Evolutionary conservation across 2,113 vertebrate genomes (phyloP), one percentile per base, ranked within the genome.

Genomic region (Mesembrinibis cayennensis): DNA sequence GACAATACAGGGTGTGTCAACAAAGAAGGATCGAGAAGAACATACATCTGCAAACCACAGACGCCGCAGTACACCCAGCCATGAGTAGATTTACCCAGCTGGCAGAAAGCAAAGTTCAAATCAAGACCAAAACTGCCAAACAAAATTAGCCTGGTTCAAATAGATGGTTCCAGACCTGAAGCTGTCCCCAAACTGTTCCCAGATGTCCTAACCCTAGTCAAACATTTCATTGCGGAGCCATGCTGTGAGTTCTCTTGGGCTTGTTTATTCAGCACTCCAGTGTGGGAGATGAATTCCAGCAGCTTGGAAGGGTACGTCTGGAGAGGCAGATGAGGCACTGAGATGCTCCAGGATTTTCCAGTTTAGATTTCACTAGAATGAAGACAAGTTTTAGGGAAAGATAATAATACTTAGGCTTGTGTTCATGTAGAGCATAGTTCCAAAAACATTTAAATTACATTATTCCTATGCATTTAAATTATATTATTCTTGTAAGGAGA

Each of bases 121-220:
- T 92, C 58, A 42, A 90, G 91, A 97, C 69, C 58, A 82, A 96
- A 95, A 84, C 65, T 82, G 79, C 84, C 87, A 94, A 94, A 90
- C 30, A 95, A 91, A 90, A 92, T 89, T 84, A 94, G 93, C 88
- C 55, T 73, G 18, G 78, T 72, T 89, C 79, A 77, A 42, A 82
- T n/a, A 73, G 50, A 80, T 42, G 73, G 34, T 84, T 95, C 80
- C 94, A 94, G 90, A 96, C 88, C 87, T 95, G 91, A 96, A 92
- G 74, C 65, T 93, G 91, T 97, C 93, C 92, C 80, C 74, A 95
- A 82, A 96, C 79, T 93, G 52, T 95, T 96, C 92, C 93, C 97
- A 98, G 92, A 93, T 97, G 94, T 91, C 93, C 83, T 82, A 78
- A 83, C 26, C 11, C 74, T 58, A 82, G 44, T 89, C 34, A 81